Conservation (phyloP, 2,113 vertebrate genomes). For the Perca flavescens region DNA sequence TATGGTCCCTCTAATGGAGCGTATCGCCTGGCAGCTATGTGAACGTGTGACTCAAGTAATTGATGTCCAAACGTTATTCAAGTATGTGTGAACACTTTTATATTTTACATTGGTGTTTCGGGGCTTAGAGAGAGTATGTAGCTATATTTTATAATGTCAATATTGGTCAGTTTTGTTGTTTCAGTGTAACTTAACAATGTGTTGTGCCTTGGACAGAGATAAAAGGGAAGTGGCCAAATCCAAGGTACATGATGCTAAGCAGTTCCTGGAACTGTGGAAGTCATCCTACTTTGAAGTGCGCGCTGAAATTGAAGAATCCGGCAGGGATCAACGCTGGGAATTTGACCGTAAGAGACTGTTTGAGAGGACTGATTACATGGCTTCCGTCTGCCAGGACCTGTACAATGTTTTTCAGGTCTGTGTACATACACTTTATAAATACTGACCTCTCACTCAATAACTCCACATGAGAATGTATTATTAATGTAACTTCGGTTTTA, state of each 20-base stretch:
- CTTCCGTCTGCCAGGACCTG: slow-evolving; percentile 91
- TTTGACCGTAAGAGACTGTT: slow-evolving; percentile 94
- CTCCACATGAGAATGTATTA: neutral
- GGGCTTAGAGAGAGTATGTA: neutral
- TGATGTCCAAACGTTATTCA: slow-evolving; percentile 86
- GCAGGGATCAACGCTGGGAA: slow-evolving; percentile 90
- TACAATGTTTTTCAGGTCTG: slow-evolving; percentile 89
- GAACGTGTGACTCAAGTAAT: slow-evolving; percentile 84
- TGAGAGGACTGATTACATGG: slow-evolving; percentile 92
- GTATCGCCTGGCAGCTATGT: slow-evolving; percentile 92
- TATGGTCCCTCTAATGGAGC: slow-evolving; percentile 92
- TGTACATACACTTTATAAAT: neutral
- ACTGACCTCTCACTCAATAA: neutral
- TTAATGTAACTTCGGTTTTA: slow-evolving; percentile 1
- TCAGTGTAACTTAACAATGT: neutral
- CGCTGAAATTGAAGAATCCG: slow-evolving; percentile 89
- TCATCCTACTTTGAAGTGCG: slow-evolving; percentile 89
- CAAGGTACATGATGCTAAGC: slow-evolving; percentile 85
- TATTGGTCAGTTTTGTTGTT: slow-evolving; percentile 19
- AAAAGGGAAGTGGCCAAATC: slow-evolving; percentile 83
- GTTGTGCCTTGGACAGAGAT: slow-evolving; percentile 80
- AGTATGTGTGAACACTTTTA: slow-evolving; percentile 79
- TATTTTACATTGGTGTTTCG: neutral
- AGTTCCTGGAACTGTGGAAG: slow-evolving; percentile 90
- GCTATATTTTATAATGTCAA: neutral